Evolutionary conservation across 2,888 invertebrate genomes (phyloP).

Genomic region (Odontocolon sp.): DNA sequence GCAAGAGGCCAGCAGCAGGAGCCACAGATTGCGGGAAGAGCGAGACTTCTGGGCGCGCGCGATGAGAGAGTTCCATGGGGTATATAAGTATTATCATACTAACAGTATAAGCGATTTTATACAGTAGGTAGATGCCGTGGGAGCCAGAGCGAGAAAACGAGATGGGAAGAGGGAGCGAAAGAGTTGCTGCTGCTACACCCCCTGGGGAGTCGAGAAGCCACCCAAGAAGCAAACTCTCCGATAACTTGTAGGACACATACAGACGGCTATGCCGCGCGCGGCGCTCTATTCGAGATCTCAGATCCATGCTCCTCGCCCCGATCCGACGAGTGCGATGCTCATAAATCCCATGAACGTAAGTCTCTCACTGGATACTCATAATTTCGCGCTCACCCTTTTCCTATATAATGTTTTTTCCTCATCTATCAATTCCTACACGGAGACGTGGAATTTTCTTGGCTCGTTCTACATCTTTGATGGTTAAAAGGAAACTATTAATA

Average conservation of each 20-base stretch:
- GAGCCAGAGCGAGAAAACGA: conserved; percentile 39
- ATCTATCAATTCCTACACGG: too few relatives aligned
- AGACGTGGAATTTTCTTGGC: conserved; percentile 8
- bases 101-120: conserved; percentile 42
- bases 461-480: background rate
- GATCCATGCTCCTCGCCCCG: background rate
- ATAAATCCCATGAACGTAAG: conserved; percentile 35
- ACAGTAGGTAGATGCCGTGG: conserved; percentile 14
- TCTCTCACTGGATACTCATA: background rate
- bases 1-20: too few relatives aligned
- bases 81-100: conserved; percentile 19
- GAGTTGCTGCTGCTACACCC: conserved; percentile 70
- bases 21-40: conserved; percentile 43
- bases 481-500: background rate
- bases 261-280: conserved; percentile 65
- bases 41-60: conserved; percentile 42
- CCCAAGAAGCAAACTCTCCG: conserved; percentile 78
- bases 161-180: conserved; percentile 58
- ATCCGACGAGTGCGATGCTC: conserved; percentile 38
- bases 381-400: conserved; percentile 21
- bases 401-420: background rate
- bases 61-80: conserved; percentile 42
- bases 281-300: conserved; percentile 30
- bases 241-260: conserved; percentile 76
- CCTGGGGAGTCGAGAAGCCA: conserved; percentile 77